phyloP scores from a whole-genome alignment of 2,797 vertebrate species.

The Poecilia wingei region DNA sequence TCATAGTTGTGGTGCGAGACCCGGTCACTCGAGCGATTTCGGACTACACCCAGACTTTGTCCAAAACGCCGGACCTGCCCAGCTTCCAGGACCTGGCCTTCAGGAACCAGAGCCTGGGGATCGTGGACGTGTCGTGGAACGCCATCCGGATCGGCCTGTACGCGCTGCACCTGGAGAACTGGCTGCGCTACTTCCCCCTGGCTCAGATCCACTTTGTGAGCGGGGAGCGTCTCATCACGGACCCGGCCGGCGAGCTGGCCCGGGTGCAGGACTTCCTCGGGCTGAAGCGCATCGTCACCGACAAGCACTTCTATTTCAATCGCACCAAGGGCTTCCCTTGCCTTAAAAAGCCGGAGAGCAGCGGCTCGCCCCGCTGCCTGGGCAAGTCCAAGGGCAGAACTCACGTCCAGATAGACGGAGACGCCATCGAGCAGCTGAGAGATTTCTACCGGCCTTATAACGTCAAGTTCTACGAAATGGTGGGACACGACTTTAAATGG shows the following conservation, averaged over 20 bases:
- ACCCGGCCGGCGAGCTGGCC: constrained; percentile 91
- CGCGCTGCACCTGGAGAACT: constrained; percentile 88
- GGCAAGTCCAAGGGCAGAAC: constrained; percentile 95
- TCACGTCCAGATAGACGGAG: constrained; percentile 92
- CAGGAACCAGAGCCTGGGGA: constrained; percentile 88
- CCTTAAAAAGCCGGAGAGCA: constrained; percentile 88
- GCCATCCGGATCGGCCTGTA: constrained; percentile 95
- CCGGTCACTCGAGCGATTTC: constrained; percentile 94
- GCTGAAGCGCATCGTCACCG: constrained; percentile 89
- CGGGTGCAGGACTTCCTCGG: constrained; percentile 95
- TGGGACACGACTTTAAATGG: constrained; percentile 94
- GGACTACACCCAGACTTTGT: constrained; percentile 92
- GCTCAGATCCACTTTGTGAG: constrained; percentile 96
- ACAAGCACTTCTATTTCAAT: constrained; percentile 97
- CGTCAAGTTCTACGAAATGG: constrained; percentile 92
- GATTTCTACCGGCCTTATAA: constrained; percentile 96
- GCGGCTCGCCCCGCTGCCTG: constrained; percentile 88
- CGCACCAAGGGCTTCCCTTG: constrained; percentile 97
- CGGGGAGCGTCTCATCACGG: constrained; percentile 90
- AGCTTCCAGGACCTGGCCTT: constrained; percentile 93
- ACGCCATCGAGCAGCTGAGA: constrained; percentile 91
- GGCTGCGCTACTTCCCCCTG: constrained; percentile 91
- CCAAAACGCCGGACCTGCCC: constrained; percentile 92
- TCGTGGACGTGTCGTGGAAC: constrained; percentile 91
- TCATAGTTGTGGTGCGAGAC: constrained; percentile 93